Evolutionary conservation across 2,888 invertebrate species (phyloP).

Genomic region (Euzophera pinguis): DNA sequence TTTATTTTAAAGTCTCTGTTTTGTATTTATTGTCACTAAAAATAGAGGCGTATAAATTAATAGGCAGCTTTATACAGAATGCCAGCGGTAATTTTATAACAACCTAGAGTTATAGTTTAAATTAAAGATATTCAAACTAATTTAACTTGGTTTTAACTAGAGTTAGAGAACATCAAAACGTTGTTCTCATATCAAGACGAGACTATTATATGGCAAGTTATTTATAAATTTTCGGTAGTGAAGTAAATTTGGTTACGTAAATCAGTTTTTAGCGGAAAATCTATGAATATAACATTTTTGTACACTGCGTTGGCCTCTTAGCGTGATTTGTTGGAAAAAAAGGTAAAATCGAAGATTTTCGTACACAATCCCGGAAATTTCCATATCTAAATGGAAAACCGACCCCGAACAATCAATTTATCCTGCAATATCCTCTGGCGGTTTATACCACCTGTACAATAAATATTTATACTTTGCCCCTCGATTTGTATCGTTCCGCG

Average conservation of each 20-base stretch:
- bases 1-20: too few species aligned
- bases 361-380: slow-evolving; percentile 78
- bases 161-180: too few species aligned
- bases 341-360: slow-evolving; percentile 74
- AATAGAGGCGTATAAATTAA: too few species aligned
- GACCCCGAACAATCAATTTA: slow-evolving; percentile 80
- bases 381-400: slow-evolving; percentile 81
- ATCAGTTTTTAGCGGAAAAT: not conserved
- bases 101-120: too few species aligned
- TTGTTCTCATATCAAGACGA: too few species aligned
- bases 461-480: slow-evolving; percentile 75
- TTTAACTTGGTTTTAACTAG: too few species aligned
- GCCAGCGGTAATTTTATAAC: too few species aligned
- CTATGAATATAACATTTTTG: slow-evolving; percentile 30
- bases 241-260: not conserved
- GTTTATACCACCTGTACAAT: slow-evolving; percentile 79
- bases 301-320: slow-evolving; percentile 42
- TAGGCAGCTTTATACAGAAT: too few species aligned
- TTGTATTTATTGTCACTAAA: too few species aligned
- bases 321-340: slow-evolving; percentile 71
- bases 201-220: too few species aligned
- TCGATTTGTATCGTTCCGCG: slow-evolving; percentile 60
- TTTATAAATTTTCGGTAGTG: too few species aligned
- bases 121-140: too few species aligned
- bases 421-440: slow-evolving; percentile 77